phyloP scores from a whole-genome alignment of 2,113 vertebrate genomes.

The Odontophorus gujanensis region DNA sequence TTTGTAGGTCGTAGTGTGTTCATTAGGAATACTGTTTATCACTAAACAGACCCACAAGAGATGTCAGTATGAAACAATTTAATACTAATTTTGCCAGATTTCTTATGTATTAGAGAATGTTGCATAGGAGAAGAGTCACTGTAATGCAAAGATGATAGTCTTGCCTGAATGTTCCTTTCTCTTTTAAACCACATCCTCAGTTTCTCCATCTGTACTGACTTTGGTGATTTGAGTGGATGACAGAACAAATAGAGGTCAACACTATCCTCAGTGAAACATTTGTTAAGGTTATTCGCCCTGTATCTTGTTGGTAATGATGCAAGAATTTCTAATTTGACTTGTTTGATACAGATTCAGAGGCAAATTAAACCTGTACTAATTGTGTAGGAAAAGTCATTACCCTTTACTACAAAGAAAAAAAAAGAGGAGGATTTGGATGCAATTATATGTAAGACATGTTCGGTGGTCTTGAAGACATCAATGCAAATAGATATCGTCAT shows the following conservation, averaged over 20 bases:
- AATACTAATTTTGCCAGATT: accelerated
- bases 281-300: neutral
- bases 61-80: neutral
- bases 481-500: constrained; percentile 17
- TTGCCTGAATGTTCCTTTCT: neutral
- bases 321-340: neutral
- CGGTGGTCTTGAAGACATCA: neutral
- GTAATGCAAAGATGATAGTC: neutral
- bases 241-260: neutral
- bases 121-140: accelerated
- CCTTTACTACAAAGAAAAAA: neutral
- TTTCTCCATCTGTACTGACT: neutral
- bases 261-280: neutral
- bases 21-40: neutral
- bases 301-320: neutral
- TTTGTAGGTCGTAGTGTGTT: neutral
- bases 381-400: neutral
- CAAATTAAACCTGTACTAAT: neutral
- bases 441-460: neutral
- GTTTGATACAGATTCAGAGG: neutral
- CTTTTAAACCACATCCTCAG: neutral
- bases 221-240: neutral
- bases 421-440: neutral
- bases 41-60: neutral
- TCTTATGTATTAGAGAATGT: neutral